Percentiles rank a stretch among this genome's conserved stretches.
phyloP scores from a whole-genome alignment of 2,797 vertebrate genomes.

The Aldrovandia affinis region DNA sequence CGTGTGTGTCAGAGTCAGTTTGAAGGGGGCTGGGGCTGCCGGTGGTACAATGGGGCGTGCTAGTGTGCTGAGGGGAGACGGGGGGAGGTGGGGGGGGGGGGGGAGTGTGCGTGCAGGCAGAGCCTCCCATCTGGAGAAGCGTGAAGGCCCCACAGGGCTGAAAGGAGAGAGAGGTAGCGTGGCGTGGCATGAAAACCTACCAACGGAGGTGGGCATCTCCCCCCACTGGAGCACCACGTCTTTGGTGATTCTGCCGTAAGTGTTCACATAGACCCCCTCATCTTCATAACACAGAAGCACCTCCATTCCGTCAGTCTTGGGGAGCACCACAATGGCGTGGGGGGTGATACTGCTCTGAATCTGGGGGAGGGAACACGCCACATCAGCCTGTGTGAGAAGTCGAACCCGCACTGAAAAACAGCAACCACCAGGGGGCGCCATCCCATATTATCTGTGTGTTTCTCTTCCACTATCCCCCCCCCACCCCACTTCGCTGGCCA shows the following conservation, averaged over 20 bases:
- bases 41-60: neutral
- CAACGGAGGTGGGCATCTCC: conserved; percentile 99
- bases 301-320: conserved; percentile 98
- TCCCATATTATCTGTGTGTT: conserved; percentile 28
- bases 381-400: conserved; percentile 56
- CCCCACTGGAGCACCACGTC: conserved; percentile 99
- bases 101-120: neutral
- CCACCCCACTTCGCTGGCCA: conserved; percentile 27
- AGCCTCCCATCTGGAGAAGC: neutral
- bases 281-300: conserved; percentile 99
- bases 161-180: conserved; percentile 48
- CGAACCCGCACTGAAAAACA: conserved; percentile 51
- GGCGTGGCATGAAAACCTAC: conserved; percentile 77
- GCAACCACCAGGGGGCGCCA: conserved; percentile 51
- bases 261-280: conserved; percentile 97
- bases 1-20: conserved; percentile 23
- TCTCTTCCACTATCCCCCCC: neutral
- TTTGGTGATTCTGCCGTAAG: conserved; percentile 97
- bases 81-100: neutral
- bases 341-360: conserved; percentile 98
- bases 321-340: conserved; percentile 97
- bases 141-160: conserved; percentile 35
- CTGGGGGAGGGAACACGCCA: conserved; percentile 67
- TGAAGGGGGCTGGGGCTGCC: conserved; percentile 21
- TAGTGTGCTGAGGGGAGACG: no score